These are phyloP conservation scores for Xylophagus ater DNA, from an alignment of 2,888 invertebrate species.

Conservation along the genomic window DNA sequence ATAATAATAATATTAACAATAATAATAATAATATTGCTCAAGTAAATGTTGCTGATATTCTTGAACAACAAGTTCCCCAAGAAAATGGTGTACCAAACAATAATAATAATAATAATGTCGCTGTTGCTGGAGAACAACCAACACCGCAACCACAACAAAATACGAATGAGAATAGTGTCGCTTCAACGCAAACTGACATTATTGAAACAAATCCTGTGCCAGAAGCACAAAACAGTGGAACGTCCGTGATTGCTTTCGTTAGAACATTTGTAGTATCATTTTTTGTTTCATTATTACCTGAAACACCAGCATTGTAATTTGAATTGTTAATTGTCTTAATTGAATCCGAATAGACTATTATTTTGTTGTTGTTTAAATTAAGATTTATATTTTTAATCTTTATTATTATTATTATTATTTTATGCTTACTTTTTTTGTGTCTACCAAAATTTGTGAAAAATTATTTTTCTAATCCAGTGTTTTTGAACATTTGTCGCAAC, in stretches of 20 bases:
- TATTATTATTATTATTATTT: too few species aligned
- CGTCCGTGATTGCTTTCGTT: conserved; percentile 59
- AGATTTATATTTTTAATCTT: too few species aligned
- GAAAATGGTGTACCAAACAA: background rate
- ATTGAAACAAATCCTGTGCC: conserved; percentile 9
- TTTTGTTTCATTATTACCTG: conserved; percentile 88
- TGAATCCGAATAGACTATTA: too few species aligned
- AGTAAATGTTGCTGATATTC: conserved; percentile 12
- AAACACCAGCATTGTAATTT: conserved; percentile 54
- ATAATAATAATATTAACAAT: conserved; percentile 35
- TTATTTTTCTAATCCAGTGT: too few species aligned
- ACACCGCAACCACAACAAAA: conserved; percentile 1
- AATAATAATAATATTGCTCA: conserved; percentile 23
- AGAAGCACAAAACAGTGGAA: conserved; percentile 36
- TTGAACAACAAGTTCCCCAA: conserved; percentile 12
- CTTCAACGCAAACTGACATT: conserved; percentile 12
- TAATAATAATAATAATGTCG: conserved; percentile 1
- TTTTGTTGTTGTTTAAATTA: too few species aligned
- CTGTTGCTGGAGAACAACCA: conserved; percentile 1
- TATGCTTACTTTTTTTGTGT: too few species aligned
- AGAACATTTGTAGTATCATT: conserved; percentile 90
- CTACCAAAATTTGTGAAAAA: too few species aligned
- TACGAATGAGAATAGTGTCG: conserved; percentile 9
- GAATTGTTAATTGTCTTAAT: too few species aligned
- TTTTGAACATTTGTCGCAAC: too few species aligned